A percentile compares a stretch with the other conserved stretches of the same genome.
phyloP scores from a whole-genome alignment of 2,797 vertebrate genomes.

The Champsocephalus gunnari region DNA sequence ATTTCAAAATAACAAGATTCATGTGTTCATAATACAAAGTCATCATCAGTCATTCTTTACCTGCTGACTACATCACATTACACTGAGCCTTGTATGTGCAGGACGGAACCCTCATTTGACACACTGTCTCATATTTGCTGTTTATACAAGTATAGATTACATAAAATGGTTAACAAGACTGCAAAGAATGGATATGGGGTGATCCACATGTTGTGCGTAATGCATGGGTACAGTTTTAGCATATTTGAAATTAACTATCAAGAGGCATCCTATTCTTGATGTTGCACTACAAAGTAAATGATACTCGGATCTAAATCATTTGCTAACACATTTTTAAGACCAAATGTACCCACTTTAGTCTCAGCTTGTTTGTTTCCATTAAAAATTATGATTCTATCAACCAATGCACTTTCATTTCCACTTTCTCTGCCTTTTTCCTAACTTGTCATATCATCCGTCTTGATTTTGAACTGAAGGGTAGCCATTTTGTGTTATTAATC shows the following conservation, averaged over 20 bases:
- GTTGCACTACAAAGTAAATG: constrained; percentile 69
- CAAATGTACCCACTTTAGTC: constrained; percentile 46
- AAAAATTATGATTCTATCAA: constrained; percentile 19
- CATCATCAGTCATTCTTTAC: constrained; percentile 42
- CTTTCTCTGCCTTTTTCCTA: constrained; percentile 20
- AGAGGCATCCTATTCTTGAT: constrained; percentile 52
- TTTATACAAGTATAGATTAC: constrained; percentile 25
- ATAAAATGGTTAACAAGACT: constrained; percentile 7
- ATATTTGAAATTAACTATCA: constrained; percentile 30
- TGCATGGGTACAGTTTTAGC: constrained; percentile 50
- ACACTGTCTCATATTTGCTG: constrained; percentile 43
- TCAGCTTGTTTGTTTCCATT: constrained; percentile 41
- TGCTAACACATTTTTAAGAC: constrained; percentile 41
- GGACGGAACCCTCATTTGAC: constrained; percentile 59
- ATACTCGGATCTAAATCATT: constrained; percentile 49
- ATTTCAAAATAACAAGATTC: constrained; percentile 36
- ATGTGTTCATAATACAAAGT: constrained; percentile 20
- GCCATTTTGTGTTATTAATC: constrained; percentile 17
- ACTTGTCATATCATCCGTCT: constrained; percentile 6
- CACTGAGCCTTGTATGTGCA: constrained; percentile 67
- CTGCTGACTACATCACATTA: constrained; percentile 66
- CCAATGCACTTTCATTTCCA: constrained; percentile 58
- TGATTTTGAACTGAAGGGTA: constrained; percentile 22
- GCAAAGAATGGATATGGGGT: constrained; percentile 26
- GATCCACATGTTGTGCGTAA: constrained; percentile 45